Conservation (phyloP, 1,140 invertebrate species). For the Tigriopus japonicus region DNA sequence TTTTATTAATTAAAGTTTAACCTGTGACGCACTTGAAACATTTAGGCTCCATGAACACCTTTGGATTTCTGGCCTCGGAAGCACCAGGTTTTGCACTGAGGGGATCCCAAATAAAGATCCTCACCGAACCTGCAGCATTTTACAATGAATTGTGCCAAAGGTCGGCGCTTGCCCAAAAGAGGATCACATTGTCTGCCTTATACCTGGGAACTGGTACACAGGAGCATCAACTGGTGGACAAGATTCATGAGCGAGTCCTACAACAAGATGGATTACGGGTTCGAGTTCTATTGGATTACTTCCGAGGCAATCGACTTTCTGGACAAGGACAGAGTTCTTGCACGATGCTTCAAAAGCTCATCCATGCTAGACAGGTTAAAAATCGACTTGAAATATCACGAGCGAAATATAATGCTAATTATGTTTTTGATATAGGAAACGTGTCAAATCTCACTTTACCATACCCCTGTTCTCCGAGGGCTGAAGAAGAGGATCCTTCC, state of each 20-base stretch:
- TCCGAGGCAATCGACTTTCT: neutral
- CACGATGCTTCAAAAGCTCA: constrained; percentile 11
- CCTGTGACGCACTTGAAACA: too few species aligned
- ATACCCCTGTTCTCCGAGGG: constrained; percentile 76
- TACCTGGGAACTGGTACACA: constrained; percentile 77
- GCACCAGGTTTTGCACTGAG: neutral
- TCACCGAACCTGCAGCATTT: constrained; percentile 51
- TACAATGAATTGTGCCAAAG: constrained; percentile 50
- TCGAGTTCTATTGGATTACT: constrained; percentile 8
- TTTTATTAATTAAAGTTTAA: too few species aligned
- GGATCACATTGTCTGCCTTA: constrained; percentile 74
- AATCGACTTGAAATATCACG: neutral
- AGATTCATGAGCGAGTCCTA: constrained; percentile 35
- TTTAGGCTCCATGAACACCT: neutral
- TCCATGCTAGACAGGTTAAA: neutral
- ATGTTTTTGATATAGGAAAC: constrained; percentile 26
- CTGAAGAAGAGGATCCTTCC: constrained; percentile 53
- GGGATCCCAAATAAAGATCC: constrained; percentile 36
- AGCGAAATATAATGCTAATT: too few species aligned
- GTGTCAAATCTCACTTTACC: constrained; percentile 43
- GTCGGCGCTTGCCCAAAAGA: constrained; percentile 42
- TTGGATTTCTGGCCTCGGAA: neutral
- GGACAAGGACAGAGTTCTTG: neutral
- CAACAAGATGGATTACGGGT: constrained; percentile 24
- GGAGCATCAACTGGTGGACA: constrained; percentile 53